These are phyloP conservation scores for Adrianichthys oophorus DNA, from an alignment of 2,797 vertebrate genomes.

Conservation along the genomic window DNA sequence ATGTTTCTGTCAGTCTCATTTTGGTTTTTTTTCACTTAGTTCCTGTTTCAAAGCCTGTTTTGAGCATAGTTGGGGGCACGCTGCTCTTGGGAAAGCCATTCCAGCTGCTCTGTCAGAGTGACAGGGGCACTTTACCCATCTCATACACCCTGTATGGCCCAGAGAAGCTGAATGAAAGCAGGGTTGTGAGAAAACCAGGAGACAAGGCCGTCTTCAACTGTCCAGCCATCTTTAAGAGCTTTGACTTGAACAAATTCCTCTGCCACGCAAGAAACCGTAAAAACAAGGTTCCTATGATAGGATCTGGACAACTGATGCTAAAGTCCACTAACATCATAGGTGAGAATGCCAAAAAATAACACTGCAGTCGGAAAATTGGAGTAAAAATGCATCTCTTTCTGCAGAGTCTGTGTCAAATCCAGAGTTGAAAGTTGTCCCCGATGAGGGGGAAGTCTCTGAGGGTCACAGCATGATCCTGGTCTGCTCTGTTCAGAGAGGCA, in stretches of 20 bases:
- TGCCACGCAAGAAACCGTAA: conserved; percentile 64
- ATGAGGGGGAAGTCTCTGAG: conserved; percentile 44
- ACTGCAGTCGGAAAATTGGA: not conserved
- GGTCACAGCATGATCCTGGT: conserved; percentile 59
- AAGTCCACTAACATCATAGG: conserved; percentile 62
- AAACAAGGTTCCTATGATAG: fast-evolving
- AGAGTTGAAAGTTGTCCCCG: conserved; percentile 31
- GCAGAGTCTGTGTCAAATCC: conserved; percentile 71
- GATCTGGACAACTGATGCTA: conserved; percentile 16
- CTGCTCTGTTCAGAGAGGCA: conserved; percentile 68
- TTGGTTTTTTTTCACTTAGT: conserved; percentile 44
- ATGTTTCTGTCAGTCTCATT: not conserved
- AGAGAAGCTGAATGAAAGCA: fast-evolving
- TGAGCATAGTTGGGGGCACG: conserved; percentile 55
- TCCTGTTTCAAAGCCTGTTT: conserved; percentile 60
- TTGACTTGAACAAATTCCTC: conserved; percentile 43
- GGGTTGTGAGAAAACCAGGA: conserved; percentile 13
- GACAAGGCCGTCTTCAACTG: conserved; percentile 66
- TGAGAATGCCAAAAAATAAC: conserved; percentile 18
- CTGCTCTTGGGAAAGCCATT: conserved; percentile 70
- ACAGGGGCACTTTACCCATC: conserved; percentile 71
- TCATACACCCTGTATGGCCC: conserved; percentile 52
- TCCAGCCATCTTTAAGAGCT: conserved; percentile 37
- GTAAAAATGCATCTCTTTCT: not conserved
- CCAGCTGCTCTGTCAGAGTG: conserved; percentile 63